Conservation (phyloP, 2,113 vertebrate species). For the Microcebus murinus region DNA sequence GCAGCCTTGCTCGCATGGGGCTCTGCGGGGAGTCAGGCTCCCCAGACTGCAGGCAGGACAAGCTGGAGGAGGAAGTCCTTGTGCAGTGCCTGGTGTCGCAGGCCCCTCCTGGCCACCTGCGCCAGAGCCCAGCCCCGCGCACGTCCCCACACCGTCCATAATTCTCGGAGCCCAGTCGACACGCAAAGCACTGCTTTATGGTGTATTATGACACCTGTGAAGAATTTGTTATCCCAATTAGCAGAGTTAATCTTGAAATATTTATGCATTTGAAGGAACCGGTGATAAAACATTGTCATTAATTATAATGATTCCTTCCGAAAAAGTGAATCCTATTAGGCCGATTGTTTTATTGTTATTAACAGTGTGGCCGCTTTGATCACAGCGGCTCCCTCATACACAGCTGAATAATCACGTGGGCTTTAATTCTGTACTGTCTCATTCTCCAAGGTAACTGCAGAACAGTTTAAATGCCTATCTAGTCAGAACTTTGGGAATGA, state of each 20-base stretch:
- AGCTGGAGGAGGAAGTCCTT: background rate
- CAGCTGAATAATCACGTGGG: background rate
- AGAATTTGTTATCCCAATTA: slow-evolving; percentile 29
- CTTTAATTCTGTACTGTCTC: slow-evolving; percentile 29
- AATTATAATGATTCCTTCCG: slow-evolving; percentile 12
- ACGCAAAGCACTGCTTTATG: background rate
- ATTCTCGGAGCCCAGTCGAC: background rate
- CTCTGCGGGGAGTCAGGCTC: background rate
- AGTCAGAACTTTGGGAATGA: slow-evolving; percentile 18
- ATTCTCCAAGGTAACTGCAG: background rate
- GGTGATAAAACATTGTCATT: slow-evolving; percentile 21
- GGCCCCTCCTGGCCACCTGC: fast-evolving
- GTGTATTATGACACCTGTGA: background rate
- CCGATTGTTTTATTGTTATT: background rate
- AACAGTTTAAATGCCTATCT: slow-evolving; percentile 9
- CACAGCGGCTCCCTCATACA: background rate
- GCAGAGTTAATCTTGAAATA: slow-evolving; percentile 43
- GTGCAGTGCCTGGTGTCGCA: fast-evolving
- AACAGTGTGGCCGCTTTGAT: background rate
- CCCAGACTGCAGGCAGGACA: background rate
- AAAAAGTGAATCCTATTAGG: background rate
- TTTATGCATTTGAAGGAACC: slow-evolving; percentile 18
- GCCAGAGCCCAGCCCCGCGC: no score
- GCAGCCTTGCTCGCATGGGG: background rate
- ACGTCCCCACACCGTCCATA: background rate